Base-by-base conservation (phyloP, 2,113 vertebrate genomes). In the Regulus satrapa region DNA sequence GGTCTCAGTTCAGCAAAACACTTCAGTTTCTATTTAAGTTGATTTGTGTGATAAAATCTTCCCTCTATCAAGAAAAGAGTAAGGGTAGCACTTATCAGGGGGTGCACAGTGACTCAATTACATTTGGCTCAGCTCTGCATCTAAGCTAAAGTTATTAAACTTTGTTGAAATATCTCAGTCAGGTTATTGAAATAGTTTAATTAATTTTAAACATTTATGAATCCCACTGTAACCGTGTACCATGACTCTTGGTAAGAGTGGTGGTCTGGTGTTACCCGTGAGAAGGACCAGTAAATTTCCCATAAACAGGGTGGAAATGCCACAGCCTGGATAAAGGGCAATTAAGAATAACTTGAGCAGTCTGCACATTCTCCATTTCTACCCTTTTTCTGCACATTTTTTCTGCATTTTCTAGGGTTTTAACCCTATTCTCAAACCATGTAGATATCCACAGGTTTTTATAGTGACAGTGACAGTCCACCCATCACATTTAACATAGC, bases 401-500 rank as follows among this genome's bases (percentile, higher is more conserved):
- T 34, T 28, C 59, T 17, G 5, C 31, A 14, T n/a, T 36, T 48
- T 34, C 28, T 19, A 26, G 1, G 19, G 5, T 13, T 75, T 68
- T 23, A 28, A 24, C 10, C 18, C 14, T 52, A 4, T 32, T 66
- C 21, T 71, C 58, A 34, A 63, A 9, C 18, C 4, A 0, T 51
- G 18, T 2, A 25, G 52, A 21, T 28, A 18, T 21, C 24, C 8
- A 0, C 5, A n/a, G 8, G 2, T 18, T 45, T 56, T 48, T 9
- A 8, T 13, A 29, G 40, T 9, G 38, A 2, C 25, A 56, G 18
- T 18, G 46, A 25, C 21, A 12, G 16, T 21, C 21, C 63, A 25
- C 43, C 58, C 13, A 5, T 4, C 9, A 3, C 43, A 4, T 28
- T 66, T 5, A 8, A 28, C 1, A 1, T 1, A 16, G 21, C 45